These are phyloP conservation scores for Pholis gunnellus DNA, from an alignment of 2,113 vertebrate genomes.

Conservation along the genomic window DNA sequence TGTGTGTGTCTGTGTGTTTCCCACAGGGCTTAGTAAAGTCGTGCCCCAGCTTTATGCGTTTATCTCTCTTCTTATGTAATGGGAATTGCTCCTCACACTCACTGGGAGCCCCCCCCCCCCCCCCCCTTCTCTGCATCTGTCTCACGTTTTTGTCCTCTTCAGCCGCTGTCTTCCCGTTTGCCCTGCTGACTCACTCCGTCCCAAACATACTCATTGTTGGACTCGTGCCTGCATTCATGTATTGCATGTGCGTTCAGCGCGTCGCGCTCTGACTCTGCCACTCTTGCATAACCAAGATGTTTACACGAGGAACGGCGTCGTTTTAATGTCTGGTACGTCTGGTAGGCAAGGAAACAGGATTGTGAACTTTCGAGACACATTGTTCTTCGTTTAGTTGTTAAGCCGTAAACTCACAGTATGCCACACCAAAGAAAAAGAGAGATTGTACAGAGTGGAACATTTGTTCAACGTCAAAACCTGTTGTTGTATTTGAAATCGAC, in stretches of 20 bases:
- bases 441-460: neutral
- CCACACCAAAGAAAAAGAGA: neutral
- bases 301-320: conserved; percentile 35
- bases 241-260: neutral
- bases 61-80: conserved; percentile 59
- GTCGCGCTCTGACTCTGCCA: conserved; percentile 44
- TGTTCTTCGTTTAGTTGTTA: conserved; percentile 10
- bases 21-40: conserved; percentile 51
- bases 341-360: neutral
- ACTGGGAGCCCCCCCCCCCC: neutral
- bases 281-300: conserved; percentile 61
- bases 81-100: conserved; percentile 12
- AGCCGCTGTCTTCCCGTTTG: neutral
- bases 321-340: conserved; percentile 38
- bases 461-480: neutral
- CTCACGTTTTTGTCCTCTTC: neutral
- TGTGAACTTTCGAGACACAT: neutral
- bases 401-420: conserved; percentile 1
- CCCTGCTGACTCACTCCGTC: neutral
- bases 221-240: neutral
- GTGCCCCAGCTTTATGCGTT: conserved; percentile 22
- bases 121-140: neutral
- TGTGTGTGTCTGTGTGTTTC: conserved; percentile 34
- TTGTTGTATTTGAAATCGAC: neutral
- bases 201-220: conserved; percentile 21